Conservation (phyloP, 2,113 vertebrate species). For the Ptyas mucosa region DNA sequence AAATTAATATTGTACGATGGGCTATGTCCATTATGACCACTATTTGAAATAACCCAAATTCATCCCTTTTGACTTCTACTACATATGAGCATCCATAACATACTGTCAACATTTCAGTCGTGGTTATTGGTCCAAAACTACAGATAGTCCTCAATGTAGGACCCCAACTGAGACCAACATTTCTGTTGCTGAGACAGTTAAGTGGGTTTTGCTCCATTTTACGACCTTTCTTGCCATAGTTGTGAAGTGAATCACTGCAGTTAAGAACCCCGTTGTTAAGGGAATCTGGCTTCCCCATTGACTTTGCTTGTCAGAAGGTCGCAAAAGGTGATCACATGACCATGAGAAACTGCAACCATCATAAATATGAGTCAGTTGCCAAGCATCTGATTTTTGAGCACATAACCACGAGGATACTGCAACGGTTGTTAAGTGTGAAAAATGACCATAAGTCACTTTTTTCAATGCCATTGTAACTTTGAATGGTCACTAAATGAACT, state of each 20-base stretch:
- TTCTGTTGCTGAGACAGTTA: not conserved
- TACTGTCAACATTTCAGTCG: not conserved
- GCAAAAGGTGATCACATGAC: not conserved
- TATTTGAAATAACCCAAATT: not conserved
- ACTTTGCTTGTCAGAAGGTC: not conserved
- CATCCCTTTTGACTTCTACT: not conserved
- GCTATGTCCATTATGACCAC: not conserved
- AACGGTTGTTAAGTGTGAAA: not conserved
- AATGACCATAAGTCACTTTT: not conserved
- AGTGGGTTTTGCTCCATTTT: not conserved
- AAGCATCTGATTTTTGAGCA: not conserved
- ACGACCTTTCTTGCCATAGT: not conserved
- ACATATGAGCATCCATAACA: not conserved
- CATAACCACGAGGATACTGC: not conserved
- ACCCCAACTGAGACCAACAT: not conserved
- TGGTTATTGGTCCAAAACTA: not conserved
- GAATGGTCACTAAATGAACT: not conserved
- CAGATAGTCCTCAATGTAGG: not conserved
- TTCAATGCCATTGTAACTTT: not conserved
- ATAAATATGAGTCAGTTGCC: not conserved
- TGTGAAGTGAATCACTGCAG: not conserved
- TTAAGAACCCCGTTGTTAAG: not conserved
- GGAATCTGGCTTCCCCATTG: not conserved
- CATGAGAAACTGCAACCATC: not conserved
- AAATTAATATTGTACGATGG: not conserved